phyloP scores from a whole-genome alignment of 2,113 vertebrate genomes.

The Pionites leucogaster region DNA sequence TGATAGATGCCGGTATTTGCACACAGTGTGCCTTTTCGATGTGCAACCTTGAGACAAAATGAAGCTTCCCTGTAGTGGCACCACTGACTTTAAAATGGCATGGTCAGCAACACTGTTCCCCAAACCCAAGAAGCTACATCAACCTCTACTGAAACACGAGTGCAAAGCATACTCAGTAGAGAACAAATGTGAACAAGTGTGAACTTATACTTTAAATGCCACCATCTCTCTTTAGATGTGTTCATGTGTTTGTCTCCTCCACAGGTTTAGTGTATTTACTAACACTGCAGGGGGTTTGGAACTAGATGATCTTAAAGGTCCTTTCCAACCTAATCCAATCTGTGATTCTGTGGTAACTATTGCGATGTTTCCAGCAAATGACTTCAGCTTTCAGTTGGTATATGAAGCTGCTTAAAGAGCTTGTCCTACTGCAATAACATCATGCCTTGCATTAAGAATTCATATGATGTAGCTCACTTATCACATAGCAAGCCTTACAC shows the following conservation, averaged over 20 bases:
- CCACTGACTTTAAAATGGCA: not conserved
- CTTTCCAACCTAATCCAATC: not conserved
- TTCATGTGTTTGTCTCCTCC: accelerated
- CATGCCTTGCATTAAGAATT: not conserved
- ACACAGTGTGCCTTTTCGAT: not conserved
- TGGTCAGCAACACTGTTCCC: not conserved
- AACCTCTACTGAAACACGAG: not conserved
- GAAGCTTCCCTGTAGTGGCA: not conserved
- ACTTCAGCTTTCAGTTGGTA: not conserved
- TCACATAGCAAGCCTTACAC: not conserved
- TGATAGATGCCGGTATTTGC: not conserved
- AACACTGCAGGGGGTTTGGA: not conserved
- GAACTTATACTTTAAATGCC: not conserved
- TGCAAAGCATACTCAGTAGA: not conserved
- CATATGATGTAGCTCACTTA: not conserved
- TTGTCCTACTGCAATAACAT: not conserved
- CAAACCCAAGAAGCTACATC: not conserved
- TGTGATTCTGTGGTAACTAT: not conserved
- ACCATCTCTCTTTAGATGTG: not conserved
- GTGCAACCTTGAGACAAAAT: not conserved
- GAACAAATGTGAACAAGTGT: not conserved
- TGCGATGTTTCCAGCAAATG: not conserved
- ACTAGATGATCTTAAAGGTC: not conserved
- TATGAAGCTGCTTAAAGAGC: not conserved
- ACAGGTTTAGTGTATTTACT: not conserved